phyloP scores from a whole-genome alignment of 1,140 invertebrate species.

The Ips typographus region DNA sequence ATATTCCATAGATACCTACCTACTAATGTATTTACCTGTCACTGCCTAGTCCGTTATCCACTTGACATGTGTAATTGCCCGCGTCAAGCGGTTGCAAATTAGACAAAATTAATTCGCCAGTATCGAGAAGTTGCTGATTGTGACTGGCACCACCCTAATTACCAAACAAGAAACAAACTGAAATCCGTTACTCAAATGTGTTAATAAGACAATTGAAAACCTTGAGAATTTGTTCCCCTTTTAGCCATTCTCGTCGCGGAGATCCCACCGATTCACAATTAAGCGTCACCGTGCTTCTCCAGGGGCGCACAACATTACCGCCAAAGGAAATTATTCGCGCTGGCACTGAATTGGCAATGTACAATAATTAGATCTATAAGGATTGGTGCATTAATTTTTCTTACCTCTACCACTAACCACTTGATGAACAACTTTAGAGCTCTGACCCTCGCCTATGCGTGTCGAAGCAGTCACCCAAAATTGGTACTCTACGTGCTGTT shows the following conservation, averaged over 20 bases:
- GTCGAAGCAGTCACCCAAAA: slow-evolving; percentile 81
- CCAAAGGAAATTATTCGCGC: slow-evolving; percentile 72
- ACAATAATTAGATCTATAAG: slow-evolving; percentile 12
- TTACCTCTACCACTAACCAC: slow-evolving; percentile 57
- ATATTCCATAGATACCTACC: too few relatives aligned
- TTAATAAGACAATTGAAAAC: neutral
- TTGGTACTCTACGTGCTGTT: slow-evolving; percentile 77
- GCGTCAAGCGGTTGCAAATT: slow-evolving; percentile 66
- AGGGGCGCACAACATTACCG: slow-evolving; percentile 63
- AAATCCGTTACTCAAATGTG: neutral
- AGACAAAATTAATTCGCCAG: slow-evolving; percentile 65
- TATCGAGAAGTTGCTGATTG: slow-evolving; percentile 63
- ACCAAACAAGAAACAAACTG: neutral
- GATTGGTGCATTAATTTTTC: neutral
- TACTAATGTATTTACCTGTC: slow-evolving; percentile 60
- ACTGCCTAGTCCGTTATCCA: slow-evolving; percentile 71
- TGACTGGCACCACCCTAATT: slow-evolving; percentile 52
- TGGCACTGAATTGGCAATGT: slow-evolving; percentile 66
- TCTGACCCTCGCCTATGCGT: slow-evolving; percentile 73
- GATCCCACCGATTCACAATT: slow-evolving; percentile 68
- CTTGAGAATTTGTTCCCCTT: slow-evolving; percentile 55
- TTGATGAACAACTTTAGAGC: slow-evolving; percentile 67
- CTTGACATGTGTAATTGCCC: slow-evolving; percentile 76
- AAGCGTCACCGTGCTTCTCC: slow-evolving; percentile 64
- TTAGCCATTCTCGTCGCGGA: slow-evolving; percentile 67